Base-by-base conservation (phyloP, 2,113 vertebrate species). In the Amphiprion percula region DNA sequence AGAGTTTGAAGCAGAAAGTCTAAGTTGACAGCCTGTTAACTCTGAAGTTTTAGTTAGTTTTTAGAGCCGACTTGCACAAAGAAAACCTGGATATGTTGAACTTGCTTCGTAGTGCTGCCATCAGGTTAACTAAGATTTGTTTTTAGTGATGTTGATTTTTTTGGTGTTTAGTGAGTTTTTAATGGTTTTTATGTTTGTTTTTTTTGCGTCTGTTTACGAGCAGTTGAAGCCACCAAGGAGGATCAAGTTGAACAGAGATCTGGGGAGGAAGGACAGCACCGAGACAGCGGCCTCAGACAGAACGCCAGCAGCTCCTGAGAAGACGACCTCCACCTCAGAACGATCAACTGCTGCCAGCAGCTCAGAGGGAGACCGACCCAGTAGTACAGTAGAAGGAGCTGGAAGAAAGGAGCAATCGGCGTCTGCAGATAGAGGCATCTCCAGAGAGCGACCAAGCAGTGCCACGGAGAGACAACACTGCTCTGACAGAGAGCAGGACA, bases 201-300 rank as follows among this genome's bases (percentile, higher is more conserved):
- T 19, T 10, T 46, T 74, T 33, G 1, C 60, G 1, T 55, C 46
- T 75, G 6, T 78, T 15, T 5, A 56, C 10, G 33, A 68, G 12
- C 82, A 91, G 86, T 64, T 89, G 65, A 93, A 93, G 76, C 91
- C 90, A 7, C 28, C 87, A 47, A 87, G 90, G 64, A 91, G 73
- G 72, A 93, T 92, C 72, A 92, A 92, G 66, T 67, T 93, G 30
- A 94, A 92, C 87, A 77, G 93, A 79, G 91, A 94, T 11, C 67
- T 91, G 26, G 91, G 90, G 4, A 88, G 90, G 72, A 91, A 79
- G 82, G 63, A 83, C 76, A 92, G 89, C 65, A 82, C 65, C 2
- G 88, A 90, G 19, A 59, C 70, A 0, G 17, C 82, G 0, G 0
- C 50, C n/a, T 80, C 65, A 0, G 92, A 92, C 28, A 69, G 83